phyloP scores from a whole-genome alignment of 2,888 invertebrate species.

The Lymantria dispar region DNA sequence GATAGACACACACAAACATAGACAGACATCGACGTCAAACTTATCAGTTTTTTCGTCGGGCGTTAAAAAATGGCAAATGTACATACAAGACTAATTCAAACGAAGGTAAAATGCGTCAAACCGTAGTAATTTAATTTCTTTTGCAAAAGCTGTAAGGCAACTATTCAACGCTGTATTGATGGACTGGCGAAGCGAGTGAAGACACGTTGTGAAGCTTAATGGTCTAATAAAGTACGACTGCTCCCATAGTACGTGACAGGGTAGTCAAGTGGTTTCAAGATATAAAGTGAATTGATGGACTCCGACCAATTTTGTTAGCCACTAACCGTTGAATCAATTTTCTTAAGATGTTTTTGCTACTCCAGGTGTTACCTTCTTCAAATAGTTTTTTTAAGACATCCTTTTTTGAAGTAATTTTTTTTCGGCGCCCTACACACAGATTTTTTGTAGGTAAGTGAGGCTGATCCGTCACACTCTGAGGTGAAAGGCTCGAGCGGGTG shows the following conservation, averaged over 20 bases:
- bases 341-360: not conserved
- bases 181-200: conserved; percentile 37
- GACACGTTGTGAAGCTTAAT: conserved; percentile 57
- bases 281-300: conserved; percentile 14
- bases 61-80: too few relatives aligned
- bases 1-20: too few relatives aligned
- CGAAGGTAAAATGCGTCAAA: conserved; percentile 14
- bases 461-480: too few relatives aligned
- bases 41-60: too few relatives aligned
- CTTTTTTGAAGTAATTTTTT: too few relatives aligned
- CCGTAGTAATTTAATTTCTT: conserved; percentile 29
- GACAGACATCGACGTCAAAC: too few relatives aligned
- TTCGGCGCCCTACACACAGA: too few relatives aligned
- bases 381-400: too few relatives aligned
- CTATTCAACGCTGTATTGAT: conserved; percentile 51
- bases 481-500: too few relatives aligned
- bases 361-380: not conserved
- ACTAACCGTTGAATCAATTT: not conserved
- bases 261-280: conserved; percentile 23
- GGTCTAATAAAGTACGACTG: conserved; percentile 64
- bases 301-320: not conserved
- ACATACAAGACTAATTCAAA: not conserved
- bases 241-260: conserved; percentile 46
- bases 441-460: too few relatives aligned
- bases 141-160: conserved; percentile 22